Conservation (phyloP, 1,140 invertebrate species). For the Drosophila novamexicana region DNA sequence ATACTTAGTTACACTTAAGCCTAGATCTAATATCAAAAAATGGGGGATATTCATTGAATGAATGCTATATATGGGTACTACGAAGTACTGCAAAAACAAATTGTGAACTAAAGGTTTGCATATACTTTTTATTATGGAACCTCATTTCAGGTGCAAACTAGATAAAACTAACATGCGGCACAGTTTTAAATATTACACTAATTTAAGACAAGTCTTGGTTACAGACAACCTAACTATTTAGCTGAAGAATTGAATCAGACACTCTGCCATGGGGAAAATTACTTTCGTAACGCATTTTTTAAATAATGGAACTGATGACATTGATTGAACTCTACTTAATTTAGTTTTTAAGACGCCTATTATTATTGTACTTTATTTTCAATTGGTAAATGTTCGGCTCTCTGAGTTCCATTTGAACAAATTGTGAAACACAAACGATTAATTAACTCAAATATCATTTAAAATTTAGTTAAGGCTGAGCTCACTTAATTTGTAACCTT, state of each 20-base stretch:
- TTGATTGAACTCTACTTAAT: conserved; percentile 8
- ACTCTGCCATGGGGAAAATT: conserved; percentile 2
- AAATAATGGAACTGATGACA: background rate
- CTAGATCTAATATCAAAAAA: background rate
- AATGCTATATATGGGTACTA: background rate
- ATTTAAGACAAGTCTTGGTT: background rate
- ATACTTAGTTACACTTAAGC: conserved; percentile 9
- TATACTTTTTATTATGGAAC: conserved; percentile 11
- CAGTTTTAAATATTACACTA: background rate
- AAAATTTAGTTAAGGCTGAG: conserved; percentile 21
- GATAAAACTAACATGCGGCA: background rate
- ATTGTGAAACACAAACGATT: background rate
- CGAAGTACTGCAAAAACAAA: background rate
- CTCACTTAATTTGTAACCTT: conserved; percentile 11
- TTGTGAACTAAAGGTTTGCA: background rate
- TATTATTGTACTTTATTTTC: background rate
- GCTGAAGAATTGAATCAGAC: background rate
- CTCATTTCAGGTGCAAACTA: conserved; percentile 10
- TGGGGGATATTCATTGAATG: conserved; percentile 6
- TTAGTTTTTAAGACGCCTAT: background rate
- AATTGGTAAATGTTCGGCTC: conserved; percentile 13
- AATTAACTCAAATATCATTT: background rate
- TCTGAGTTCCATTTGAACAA: conserved; percentile 7
- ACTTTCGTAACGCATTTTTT: conserved; percentile 1
- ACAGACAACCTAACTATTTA: conserved; percentile 7